Percentiles rank a stretch among this genome's conserved stretches.
These are phyloP conservation scores for Gastracanthus pulcherrimus DNA, from an alignment of 2,888 invertebrate genomes.

Conservation along the genomic window DNA sequence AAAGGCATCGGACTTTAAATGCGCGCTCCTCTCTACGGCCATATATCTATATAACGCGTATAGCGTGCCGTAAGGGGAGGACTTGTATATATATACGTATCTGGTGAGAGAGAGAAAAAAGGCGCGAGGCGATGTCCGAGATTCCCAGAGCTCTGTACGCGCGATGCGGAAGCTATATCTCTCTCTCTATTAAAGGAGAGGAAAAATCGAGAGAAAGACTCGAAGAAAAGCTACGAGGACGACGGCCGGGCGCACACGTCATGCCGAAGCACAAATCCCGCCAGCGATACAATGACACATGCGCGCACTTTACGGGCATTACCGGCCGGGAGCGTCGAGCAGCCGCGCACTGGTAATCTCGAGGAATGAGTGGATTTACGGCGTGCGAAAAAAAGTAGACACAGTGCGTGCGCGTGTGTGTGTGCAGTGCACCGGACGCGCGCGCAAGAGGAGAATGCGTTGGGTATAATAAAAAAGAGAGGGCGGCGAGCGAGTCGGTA, in stretches of 20 bases:
- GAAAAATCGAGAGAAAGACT: background rate
- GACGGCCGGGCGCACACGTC: conserved; percentile 9
- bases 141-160: conserved; percentile 9
- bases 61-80: background rate
- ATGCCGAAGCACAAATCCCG: conserved; percentile 34
- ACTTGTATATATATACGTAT: background rate
- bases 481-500: too few species aligned
- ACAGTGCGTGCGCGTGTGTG: background rate
- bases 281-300: conserved; percentile 25
- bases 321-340: background rate
- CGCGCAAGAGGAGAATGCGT: conserved; percentile 39
- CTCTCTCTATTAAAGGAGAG: background rate
- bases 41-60: background rate
- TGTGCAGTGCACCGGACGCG: conserved; percentile 4
- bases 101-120: background rate
- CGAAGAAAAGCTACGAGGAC: background rate
- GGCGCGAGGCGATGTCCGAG: background rate
- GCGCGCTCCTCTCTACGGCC: background rate
- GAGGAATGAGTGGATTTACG: conserved; percentile 51
- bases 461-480: conserved; percentile 57
- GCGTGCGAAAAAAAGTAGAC: conserved; percentile 55
- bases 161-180: conserved; percentile 38
- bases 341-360: background rate
- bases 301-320: background rate
- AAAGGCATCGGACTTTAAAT: conserved; percentile 41